Base-by-base conservation (phyloP, 2,888 invertebrate species). In the Scotopteryx bipunctaria region DNA sequence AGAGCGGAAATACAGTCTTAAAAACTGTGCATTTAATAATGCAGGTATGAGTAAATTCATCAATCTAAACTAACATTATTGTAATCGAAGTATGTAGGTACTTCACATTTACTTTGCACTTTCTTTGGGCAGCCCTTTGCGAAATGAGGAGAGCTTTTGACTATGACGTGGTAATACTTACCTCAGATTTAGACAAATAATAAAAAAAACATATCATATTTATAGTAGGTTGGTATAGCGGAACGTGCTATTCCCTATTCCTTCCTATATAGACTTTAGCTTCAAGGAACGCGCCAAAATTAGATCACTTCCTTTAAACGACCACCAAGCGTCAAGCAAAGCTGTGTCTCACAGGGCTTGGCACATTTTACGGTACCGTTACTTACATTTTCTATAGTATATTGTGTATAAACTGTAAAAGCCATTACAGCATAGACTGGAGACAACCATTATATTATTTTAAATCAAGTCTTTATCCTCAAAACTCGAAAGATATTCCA, bases 261-360 rank as follows among this genome's bases (percentile, higher is more conserved):
- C n/a, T n/a, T n/a, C n/a, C n/a, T n/a, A n/a, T n/a, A n/a, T n/a
- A n/a, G n/a, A 27, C 19, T 32, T 31, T 11, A 14, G 35, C 35
- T 44, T 44, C 35, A 46, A 19, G 27, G 8, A 31, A 23, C 45
- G 45, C 25, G 32, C 38, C 19, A 47, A 33, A 40, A 32, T 47
- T 47, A 40, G 32, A 40, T 40, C 23, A 32, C 25, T 25, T 47
- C 38, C 32, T 47, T 11, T 9, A 14, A 23, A 14, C 32, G 16
- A 40, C 32, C 38, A 40, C 32, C 15, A 17, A 38, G 16, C 32
- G 31, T 31, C 21, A 21, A 33, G 23, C 8, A 13, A 47, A 47
- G 32, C 38, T 32, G 15, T 33, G 46, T 5, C 23, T 32, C 16
- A n/a, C n/a, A n/a, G n/a, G 36, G 46, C 11, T 38, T 21, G 40